Base-by-base conservation (phyloP, 2,113 vertebrate species). In the Petrocephalus microphthalmus region DNA sequence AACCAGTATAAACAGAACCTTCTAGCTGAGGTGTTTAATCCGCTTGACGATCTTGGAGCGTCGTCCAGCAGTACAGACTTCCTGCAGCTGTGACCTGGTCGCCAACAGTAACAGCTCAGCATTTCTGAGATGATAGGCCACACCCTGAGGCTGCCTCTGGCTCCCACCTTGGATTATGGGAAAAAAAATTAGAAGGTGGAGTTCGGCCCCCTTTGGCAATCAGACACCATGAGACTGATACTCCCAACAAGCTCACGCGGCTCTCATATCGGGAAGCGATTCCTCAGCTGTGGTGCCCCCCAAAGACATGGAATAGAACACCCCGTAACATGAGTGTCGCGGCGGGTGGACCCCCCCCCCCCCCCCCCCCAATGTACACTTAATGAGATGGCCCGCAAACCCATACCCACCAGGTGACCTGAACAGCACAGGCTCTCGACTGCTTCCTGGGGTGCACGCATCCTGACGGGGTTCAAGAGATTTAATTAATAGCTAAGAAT, bases 221-320 rank as follows among this genome's bases (percentile, higher is more conserved):
- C 92, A 93, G 91, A 90, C 92, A 90, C 89, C 90, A 90, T 78
- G 90, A 93, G 94, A 96, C 93, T 91, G 90, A 89, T 92, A 91
- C 93, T 93, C 90, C 94, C 94, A 94, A 94, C 91, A 93, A 94
- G 93, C 94, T 93, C 91, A 88, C 87, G 89, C 90, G 93, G 93
- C 92, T 92, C 91, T 93, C 92, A 94, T 94, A 94, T 95, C 91
- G 92, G 92, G 89, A 90, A 92, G 93, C 90, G 93, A 92, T 94
- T 94, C 90, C 93, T 91, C 92, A 91, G 93, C 92, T 91, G 91
- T 91, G 90, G 90, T 89, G 84, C 88, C n/a, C 91, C 91, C 91
- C 91, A 25, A 91, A 93, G 94, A 93, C 92, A 87, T 93, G 94
- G 88, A 95, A 95, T 92, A 93, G 91, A 93, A 95, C 92, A 94